Conservation (phyloP, 1,140 invertebrate species). For the Elymnias hypermnestra region DNA sequence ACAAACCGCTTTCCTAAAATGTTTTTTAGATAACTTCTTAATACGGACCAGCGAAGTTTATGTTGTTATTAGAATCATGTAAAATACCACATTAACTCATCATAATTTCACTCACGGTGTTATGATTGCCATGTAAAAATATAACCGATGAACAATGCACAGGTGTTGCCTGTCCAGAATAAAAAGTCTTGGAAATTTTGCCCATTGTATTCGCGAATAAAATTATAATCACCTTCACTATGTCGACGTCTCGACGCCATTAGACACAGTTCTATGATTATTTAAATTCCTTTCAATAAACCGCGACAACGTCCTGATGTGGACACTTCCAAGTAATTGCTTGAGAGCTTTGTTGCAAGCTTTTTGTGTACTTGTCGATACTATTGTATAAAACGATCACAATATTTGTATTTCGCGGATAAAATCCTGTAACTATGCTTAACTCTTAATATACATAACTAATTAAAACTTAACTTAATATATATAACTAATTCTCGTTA, state of each 20-base stretch:
- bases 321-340: constrained; percentile 9
- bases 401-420: too few species aligned
- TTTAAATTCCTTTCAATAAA: constrained; percentile 11
- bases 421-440: too few species aligned
- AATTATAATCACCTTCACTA: constrained; percentile 31
- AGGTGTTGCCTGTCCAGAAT: constrained; percentile 31
- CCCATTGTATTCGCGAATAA: constrained; percentile 41
- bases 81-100: constrained; percentile 12
- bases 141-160: constrained; percentile 36
- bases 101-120: constrained; percentile 36
- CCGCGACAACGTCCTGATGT: constrained; percentile 1
- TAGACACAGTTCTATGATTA: constrained; percentile 9
- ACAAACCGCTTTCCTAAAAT: too few species aligned
- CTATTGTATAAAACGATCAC: too few species aligned
- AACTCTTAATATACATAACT: too few species aligned
- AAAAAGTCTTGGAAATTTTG: constrained; percentile 42
- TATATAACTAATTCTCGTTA: too few species aligned
- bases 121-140: constrained; percentile 31
- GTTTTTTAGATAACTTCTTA: too few species aligned
- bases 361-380: too few species aligned
- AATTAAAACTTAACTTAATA: too few species aligned
- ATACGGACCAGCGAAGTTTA: too few species aligned
- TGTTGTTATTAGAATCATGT: too few species aligned
- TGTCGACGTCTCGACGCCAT: constrained; percentile 22
- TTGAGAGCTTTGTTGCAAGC: too few species aligned